Evolutionary conservation across 2,888 invertebrate genomes (phyloP).

Genomic region (Frankliniella fusca): DNA sequence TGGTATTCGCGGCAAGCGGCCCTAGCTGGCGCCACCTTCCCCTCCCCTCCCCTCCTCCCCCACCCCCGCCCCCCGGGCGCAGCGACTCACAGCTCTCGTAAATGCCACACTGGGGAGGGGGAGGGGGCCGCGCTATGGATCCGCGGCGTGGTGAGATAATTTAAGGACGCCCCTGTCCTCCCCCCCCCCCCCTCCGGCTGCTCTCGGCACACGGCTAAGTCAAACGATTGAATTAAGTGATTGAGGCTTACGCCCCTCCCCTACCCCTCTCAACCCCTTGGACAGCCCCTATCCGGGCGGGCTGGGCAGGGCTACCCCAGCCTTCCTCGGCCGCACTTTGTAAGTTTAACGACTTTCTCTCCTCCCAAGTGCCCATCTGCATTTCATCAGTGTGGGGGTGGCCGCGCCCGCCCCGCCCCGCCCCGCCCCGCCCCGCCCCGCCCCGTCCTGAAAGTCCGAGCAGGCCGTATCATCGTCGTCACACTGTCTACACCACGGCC

Average conservation of each 20-base stretch:
- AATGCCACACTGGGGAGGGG: neutral
- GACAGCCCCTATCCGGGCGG: neutral
- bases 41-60: neutral
- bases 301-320: neutral
- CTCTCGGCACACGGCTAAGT: neutral
- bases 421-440: too few species aligned
- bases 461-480: too few species aligned
- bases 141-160: conserved; percentile 12
- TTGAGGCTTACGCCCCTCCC: conserved; percentile 22
- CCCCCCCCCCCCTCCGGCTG: neutral
- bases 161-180: neutral
- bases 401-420: too few species aligned
- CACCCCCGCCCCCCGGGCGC: too few species aligned
- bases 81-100: too few species aligned
- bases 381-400: neutral
- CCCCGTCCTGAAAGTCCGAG: too few species aligned
- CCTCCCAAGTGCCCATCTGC: neutral
- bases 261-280: neutral
- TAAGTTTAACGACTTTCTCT: conserved; percentile 16
- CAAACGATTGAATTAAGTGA: conserved; percentile 23
- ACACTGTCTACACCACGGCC: too few species aligned
- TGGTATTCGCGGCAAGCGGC: neutral
- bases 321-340: neutral
- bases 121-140: neutral
- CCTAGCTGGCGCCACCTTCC: neutral